Evolutionary conservation across 2,113 vertebrate genomes (phyloP).

Genomic region (Seriola quinqueradiata): DNA sequence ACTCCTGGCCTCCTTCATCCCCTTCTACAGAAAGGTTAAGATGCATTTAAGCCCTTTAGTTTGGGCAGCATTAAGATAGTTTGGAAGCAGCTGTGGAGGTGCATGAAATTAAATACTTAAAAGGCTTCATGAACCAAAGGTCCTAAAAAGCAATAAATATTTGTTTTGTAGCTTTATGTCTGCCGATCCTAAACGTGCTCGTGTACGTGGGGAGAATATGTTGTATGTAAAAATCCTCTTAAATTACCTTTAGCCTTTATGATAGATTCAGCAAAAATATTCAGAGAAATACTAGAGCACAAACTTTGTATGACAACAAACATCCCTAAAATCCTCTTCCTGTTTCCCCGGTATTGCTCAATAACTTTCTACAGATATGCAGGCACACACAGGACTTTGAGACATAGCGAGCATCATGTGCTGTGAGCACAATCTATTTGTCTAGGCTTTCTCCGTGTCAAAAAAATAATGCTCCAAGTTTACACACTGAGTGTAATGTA

Average conservation of each 20-base stretch:
- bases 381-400: constrained; percentile 14
- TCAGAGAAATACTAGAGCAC: neutral
- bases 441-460: constrained; percentile 45
- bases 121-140: constrained; percentile 73
- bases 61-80: constrained; percentile 75
- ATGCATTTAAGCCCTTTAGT: constrained; percentile 85
- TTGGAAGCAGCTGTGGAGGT: constrained; percentile 80
- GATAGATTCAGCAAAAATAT: neutral
- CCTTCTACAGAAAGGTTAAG: constrained; percentile 41
- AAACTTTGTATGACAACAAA: constrained; percentile 13
- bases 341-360: neutral
- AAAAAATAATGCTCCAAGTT: constrained; percentile 60
- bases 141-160: constrained; percentile 76
- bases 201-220: neutral
- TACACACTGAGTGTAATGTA: constrained; percentile 33
- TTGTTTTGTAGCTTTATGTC: constrained; percentile 24
- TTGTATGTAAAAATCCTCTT: neutral
- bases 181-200: neutral
- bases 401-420: constrained; percentile 36
- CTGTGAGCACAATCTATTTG: constrained; percentile 48
- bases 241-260: neutral
- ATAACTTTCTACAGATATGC: constrained; percentile 33
- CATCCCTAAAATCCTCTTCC: constrained; percentile 8
- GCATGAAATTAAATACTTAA: constrained; percentile 83
- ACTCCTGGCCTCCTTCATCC: constrained; percentile 40